These are phyloP conservation scores for Callipepla californica DNA, from an alignment of 2,113 vertebrate species.

Conservation along the genomic window DNA sequence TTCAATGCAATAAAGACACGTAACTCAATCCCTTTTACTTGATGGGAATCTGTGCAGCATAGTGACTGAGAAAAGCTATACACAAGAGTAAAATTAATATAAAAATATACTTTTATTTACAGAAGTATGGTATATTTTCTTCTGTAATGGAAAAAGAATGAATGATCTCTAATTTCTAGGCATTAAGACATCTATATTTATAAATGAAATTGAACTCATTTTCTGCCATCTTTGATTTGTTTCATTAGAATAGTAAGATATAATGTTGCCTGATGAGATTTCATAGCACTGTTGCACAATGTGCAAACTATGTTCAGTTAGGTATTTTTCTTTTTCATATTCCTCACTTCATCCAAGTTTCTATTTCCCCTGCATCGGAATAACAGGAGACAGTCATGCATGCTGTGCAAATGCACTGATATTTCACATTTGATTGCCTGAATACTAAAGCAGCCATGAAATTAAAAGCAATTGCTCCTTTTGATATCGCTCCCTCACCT, in stretches of 20 bases:
- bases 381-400: neutral
- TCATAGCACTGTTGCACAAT: neutral
- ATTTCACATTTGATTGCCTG: conserved; percentile 23
- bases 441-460: conserved; percentile 2
- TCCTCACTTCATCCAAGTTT: conserved; percentile 4
- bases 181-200: neutral
- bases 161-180: neutral
- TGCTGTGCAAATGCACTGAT: neutral
- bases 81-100: neutral
- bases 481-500: neutral
- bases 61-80: neutral
- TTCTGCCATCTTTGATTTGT: neutral
- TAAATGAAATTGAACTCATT: neutral
- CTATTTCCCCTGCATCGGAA: neutral
- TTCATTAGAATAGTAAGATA: neutral
- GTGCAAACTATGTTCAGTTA: neutral
- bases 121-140: neutral
- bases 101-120: neutral
- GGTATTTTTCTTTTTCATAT: neutral
- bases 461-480: conserved; percentile 16
- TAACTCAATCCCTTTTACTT: neutral
- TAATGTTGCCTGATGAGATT: neutral
- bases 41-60: neutral
- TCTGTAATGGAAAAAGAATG: neutral
- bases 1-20: neutral